phyloP scores from a whole-genome alignment of 2,888 invertebrate species.

The Rhamphomyia laevipes region DNA sequence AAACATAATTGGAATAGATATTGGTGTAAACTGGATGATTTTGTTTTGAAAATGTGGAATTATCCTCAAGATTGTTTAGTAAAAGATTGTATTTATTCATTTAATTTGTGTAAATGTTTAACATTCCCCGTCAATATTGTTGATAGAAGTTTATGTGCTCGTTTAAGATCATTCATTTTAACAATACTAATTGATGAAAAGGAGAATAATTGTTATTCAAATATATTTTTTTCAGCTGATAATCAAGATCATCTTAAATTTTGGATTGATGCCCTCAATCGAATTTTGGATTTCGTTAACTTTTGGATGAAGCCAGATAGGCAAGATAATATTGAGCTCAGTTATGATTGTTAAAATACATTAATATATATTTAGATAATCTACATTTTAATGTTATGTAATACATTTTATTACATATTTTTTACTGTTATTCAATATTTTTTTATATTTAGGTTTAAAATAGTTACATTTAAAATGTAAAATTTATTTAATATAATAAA shows the following conservation, averaged over 20 bases:
- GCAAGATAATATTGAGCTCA: no score
- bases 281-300: constrained; percentile 33
- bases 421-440: no score
- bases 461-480: no score
- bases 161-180: constrained; percentile 37
- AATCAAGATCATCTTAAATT: constrained; percentile 35
- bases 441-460: no score
- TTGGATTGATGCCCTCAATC: constrained; percentile 40
- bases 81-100: constrained; percentile 26
- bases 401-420: no score
- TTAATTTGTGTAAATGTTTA: constrained; percentile 36
- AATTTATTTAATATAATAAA: no score
- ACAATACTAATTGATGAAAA: constrained; percentile 20
- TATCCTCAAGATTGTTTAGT: constrained; percentile 38
- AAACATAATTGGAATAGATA: constrained; percentile 42
- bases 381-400: no score
- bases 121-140: constrained; percentile 27
- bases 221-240: constrained; percentile 38
- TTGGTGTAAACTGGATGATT: constrained; percentile 42
- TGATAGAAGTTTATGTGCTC: constrained; percentile 39
- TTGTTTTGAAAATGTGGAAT: constrained; percentile 40
- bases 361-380: no score
- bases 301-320: constrained; percentile 33
- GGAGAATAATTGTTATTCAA: neutral
- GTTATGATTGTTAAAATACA: no score